phyloP scores from a whole-genome alignment of 1,140 invertebrate genomes.

The Anoplophora glabripennis region DNA sequence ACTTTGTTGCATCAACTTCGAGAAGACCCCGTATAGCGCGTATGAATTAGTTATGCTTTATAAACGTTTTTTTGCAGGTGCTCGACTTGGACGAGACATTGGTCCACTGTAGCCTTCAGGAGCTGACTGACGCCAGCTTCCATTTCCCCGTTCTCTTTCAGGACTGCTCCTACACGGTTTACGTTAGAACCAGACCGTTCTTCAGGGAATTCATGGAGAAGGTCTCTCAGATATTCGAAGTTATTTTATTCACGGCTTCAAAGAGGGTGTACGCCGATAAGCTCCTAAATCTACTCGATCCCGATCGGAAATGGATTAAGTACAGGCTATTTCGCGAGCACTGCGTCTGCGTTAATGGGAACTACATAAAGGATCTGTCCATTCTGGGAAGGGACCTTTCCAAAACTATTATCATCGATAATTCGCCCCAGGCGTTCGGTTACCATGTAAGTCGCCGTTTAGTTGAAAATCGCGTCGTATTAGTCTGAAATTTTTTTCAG shows the following conservation, averaged over 20 bases:
- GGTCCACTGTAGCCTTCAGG: constrained; percentile 92
- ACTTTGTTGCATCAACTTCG: too few species aligned
- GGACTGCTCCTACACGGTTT: constrained; percentile 73
- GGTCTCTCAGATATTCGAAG: constrained; percentile 88
- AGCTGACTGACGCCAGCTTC: constrained; percentile 88
- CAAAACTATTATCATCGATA: constrained; percentile 90
- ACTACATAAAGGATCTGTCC: constrained; percentile 94
- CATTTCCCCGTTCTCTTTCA: constrained; percentile 94
- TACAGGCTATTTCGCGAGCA: constrained; percentile 92
- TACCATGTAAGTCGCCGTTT: constrained; percentile 63
- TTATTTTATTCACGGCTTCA: constrained; percentile 94
- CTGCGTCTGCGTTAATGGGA: constrained; percentile 92
- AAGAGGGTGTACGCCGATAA: constrained; percentile 96
- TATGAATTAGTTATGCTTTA: too few species aligned
- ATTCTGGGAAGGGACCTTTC: constrained; percentile 90
- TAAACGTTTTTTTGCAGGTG: constrained; percentile 51
- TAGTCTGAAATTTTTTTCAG: constrained; percentile 54
- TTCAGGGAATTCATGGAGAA: constrained; percentile 88
- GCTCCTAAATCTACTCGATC: constrained; percentile 89
- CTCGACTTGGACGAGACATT: constrained; percentile 83
- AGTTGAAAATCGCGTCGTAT: not conserved
- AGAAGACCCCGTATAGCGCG: too few species aligned
- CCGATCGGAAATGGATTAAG: constrained; percentile 84
- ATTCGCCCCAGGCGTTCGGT: constrained; percentile 89
- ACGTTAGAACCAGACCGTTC: constrained; percentile 86